phyloP scores from a whole-genome alignment of 2,113 vertebrate genomes.

The Shinisaurus crocodilurus region DNA sequence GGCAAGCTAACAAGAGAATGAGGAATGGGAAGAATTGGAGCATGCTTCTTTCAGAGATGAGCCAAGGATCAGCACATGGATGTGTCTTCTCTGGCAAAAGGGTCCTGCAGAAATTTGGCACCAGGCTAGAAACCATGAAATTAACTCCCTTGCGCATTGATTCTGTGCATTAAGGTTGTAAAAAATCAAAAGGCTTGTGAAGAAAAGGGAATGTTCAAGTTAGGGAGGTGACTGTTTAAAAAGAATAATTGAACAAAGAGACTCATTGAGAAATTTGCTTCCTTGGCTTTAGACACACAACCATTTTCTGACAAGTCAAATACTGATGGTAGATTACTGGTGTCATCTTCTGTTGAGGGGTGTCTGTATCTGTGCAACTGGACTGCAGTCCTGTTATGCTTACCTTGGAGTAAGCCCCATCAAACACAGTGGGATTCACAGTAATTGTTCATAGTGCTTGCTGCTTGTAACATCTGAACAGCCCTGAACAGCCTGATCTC shows the following conservation, averaged over 20 bases:
- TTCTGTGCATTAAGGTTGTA: neutral
- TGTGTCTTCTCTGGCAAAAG: neutral
- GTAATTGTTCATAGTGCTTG: neutral
- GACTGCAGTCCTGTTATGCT: neutral
- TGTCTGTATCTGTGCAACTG: neutral
- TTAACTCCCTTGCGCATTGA: neutral
- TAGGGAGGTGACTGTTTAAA: neutral
- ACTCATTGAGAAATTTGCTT: neutral
- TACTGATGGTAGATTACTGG: neutral
- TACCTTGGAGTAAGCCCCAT: neutral
- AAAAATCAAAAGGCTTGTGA: neutral
- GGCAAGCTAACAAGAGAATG: neutral
- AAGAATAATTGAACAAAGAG: neutral
- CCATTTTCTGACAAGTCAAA: neutral
- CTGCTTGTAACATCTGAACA: too few species aligned
- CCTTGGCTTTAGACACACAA: neutral
- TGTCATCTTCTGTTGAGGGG: neutral
- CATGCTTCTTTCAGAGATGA: neutral
- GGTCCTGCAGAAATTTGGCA: neutral
- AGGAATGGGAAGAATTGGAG: neutral
- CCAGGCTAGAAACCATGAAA: neutral
- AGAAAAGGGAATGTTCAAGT: conserved; percentile 2
- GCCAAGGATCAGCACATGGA: too few species aligned
- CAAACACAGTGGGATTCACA: neutral
- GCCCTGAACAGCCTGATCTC: too few species aligned